Evolutionary conservation across 2,888 invertebrate species (phyloP), one percentile per base, ranked within the genome.

Genomic region (Pherbina coryleti): DNA sequence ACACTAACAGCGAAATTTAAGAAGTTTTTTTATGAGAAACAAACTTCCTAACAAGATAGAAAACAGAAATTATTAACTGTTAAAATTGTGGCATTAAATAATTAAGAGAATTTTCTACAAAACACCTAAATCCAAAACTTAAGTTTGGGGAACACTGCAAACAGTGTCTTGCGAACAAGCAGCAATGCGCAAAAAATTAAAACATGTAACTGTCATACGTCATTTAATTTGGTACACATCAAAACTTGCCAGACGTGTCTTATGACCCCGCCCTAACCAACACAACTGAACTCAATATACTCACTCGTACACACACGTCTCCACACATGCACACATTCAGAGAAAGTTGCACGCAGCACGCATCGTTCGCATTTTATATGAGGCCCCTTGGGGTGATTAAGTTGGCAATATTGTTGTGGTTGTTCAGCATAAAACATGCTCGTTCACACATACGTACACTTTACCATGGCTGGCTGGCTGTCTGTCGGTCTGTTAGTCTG

Each of bases 151-250:
- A 60, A 2, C 44, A 14, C 44, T 44, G 9, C 14, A 19, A 28
- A 25, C 60, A 60, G 11, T 28, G 60, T 4, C n/a, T 60, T 7
- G 4, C 11, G 44, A 44, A 44, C 2, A 2, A 55, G 55, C n/a
- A 55, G n/a, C n/a, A 55, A 55, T 22, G 55, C 55, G 55, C 19
- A 22, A 55, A 55, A 55, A 19, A 55, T 19, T 9, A 55, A n/a
- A 55, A 1, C 55, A 19, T 64, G 31, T n/a, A 53, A 60, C 57
- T 57, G 78, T 44, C 77, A 76, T 81, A 78, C 71, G 82, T 79
- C 83, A 83, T n/a, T 22, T 19, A 19, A 22, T n/a, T 55, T 55
- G 55, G 81, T 82, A 81, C 82, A 82, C 79, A 83, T 80, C 81
- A n/a, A 25, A 34, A 44, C 34, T 44, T 60, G 76, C 83, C 79